Base-by-base conservation (phyloP, 1,140 invertebrate species). In the Drosophila sp. region DNA sequence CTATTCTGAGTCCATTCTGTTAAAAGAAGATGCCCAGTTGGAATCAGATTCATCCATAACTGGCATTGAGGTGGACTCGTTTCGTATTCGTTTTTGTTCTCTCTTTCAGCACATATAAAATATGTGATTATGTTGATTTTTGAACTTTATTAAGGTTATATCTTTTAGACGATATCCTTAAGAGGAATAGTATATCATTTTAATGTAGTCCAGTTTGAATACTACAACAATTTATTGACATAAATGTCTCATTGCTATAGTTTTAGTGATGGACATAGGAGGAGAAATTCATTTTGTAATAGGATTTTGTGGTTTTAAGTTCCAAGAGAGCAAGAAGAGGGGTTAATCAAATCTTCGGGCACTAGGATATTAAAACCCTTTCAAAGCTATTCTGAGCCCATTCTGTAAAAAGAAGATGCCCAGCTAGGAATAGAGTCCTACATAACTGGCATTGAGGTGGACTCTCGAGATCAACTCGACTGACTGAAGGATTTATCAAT, bases 101-200 rank as follows among this genome's bases (percentile, higher is more conserved):
- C 10, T 38, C 10, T 38, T 0, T 38, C 3, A 40, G 5, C 0
- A 23, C 4, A 25, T 25, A 25, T 56, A 29, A 5, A 23, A 2
- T 57, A 27, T 10, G 17, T 62, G n/a, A 11, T 17, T 41, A 11
- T 64, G 62, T 64, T 64, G 62, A 54, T 64, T 33, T 76, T 67
- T 71, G 57, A 41, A 62, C 73, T 72, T 76, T 76, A 76, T 76
- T 76, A 76, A 76, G 73, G 44, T 61, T 60, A 58, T 72, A 72
- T 76, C 73, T 76, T 72, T 61, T 8, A 75, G 50, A 27, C 72
- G 63, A 75, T 71, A 75, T 35, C 63, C 72, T 75, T 75, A 75
- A 75, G 72, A 75, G 72, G 72, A 75, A 70, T 73, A 64, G 62
- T 50, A 33, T 30, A 64, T 35, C 62, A 64, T 54, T 64, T 64